phyloP scores from a whole-genome alignment of 2,113 vertebrate genomes.

The Onychostruthus taczanowskii region DNA sequence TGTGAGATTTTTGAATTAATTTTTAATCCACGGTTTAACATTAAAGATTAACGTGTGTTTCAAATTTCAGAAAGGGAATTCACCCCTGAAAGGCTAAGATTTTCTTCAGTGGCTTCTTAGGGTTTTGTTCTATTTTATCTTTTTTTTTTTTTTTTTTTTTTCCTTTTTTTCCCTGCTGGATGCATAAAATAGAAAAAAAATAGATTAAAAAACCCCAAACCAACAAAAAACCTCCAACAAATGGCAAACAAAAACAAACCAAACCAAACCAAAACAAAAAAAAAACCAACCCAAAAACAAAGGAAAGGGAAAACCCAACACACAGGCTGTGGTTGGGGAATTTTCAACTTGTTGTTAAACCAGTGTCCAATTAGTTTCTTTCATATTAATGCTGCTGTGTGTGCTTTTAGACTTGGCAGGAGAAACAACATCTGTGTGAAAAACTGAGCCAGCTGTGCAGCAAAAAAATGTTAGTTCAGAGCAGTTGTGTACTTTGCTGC shows the following conservation, averaged over 20 bases:
- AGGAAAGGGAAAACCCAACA: neutral
- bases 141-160: neutral
- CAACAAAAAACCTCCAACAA: neutral
- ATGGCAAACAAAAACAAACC: neutral
- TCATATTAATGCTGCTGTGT: slow-evolving; percentile 25
- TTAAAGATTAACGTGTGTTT: slow-evolving; percentile 70
- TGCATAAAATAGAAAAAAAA: neutral
- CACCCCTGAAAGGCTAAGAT: slow-evolving; percentile 15
- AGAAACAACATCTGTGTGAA: slow-evolving; percentile 23
- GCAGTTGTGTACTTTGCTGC: neutral
- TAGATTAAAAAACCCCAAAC: neutral
- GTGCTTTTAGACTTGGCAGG: neutral
- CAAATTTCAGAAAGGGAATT: slow-evolving; percentile 52
- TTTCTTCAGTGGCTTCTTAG: neutral
- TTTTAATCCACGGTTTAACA: slow-evolving; percentile 72
- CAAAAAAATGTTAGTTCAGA: neutral
- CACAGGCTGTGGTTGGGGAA: neutral
- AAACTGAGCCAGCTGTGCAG: slow-evolving; percentile 43
- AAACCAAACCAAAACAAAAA: no score
- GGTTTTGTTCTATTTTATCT: neutral
- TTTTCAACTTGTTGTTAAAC: slow-evolving; percentile 16
- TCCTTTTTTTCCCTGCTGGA: no score
- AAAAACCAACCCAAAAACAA: neutral
- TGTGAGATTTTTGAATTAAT: slow-evolving; percentile 67
- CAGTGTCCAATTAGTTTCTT: neutral